Evolutionary conservation across 2,888 invertebrate species (phyloP).

Genomic region (Tridacna crocea): DNA sequence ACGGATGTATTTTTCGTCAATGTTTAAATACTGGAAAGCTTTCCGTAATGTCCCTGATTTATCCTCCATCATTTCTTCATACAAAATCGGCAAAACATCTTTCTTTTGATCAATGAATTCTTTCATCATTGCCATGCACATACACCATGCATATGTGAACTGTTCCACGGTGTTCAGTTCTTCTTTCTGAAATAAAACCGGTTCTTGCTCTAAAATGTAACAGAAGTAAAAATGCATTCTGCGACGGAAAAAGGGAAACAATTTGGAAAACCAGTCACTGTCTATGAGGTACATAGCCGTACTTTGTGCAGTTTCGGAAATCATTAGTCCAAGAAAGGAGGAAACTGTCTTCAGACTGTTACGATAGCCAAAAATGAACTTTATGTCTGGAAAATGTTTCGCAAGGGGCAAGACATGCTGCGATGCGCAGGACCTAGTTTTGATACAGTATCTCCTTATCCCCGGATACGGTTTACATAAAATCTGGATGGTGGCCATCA

Average conservation of each 20-base stretch:
- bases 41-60: slow-evolving; percentile 26
- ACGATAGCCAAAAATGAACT: slow-evolving; percentile 64
- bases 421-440: slow-evolving; percentile 54
- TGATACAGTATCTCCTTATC: slow-evolving; percentile 52
- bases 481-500: slow-evolving; percentile 47
- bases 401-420: slow-evolving; percentile 39
- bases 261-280: slow-evolving; percentile 37
- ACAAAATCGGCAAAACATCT: slow-evolving; percentile 38
- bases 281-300: slow-evolving; percentile 43
- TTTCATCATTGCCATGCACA: slow-evolving; percentile 30
- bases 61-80: slow-evolving; percentile 55
- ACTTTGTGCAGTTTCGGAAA: slow-evolving; percentile 38
- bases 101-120: slow-evolving; percentile 27
- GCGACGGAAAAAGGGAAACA: slow-evolving; percentile 43
- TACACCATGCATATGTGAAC: slow-evolving; percentile 51
- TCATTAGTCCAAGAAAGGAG: slow-evolving; percentile 53
- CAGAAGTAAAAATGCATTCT: slow-evolving; percentile 38
- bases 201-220: slow-evolving; percentile 25
- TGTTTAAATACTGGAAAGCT: slow-evolving; percentile 46
- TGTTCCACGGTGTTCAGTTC: slow-evolving; percentile 46
- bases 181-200: background rate
- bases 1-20: slow-evolving; percentile 40
- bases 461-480: slow-evolving; percentile 51
- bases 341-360: slow-evolving; percentile 55
- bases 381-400: slow-evolving; percentile 46